Base-by-base conservation (phyloP, 2,797 vertebrate genomes). In the Coreius guichenoti region DNA sequence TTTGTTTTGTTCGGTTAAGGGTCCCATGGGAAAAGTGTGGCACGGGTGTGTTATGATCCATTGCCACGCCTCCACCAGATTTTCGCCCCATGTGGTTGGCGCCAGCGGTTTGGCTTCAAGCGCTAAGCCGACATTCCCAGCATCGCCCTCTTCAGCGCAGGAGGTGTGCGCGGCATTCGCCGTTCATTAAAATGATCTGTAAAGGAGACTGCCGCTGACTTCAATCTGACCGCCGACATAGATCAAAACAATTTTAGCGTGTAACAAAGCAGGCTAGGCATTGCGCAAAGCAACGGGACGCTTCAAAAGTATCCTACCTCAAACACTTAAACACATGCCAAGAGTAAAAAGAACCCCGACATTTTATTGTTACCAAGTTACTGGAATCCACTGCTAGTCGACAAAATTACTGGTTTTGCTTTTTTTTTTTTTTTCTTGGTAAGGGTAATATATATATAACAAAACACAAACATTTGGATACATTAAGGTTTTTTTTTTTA, bases 11-110 rank as follows among this genome's bases (percentile, higher is more conserved):
- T 75, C 13, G 5, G 51, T 92, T 94, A 95, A 87, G 74, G 47
- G 88, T 93, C 94, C 90, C 92, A 87, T 83, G 92, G 91, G 94
- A 88, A 89, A 87, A 14, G 47, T 7, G 49, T 56, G 77, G 5
- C 74, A 72, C 49, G 81, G 69, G 63, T 69, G 29, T 36, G 43
- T 91, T 95, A 88, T 92, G 92, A 94, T 94, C 91, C 81, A 80
- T 89, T 77, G 31, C 86, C 84, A 87, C 88, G 70, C 89, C 91
- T 84, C 36, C 47, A 87, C 90, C 89, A 92, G 88, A 92, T 92
- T 90, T 88, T 90, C 90, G 88, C 92, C 81, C 83, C 84, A 85
- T 89, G 91, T 88, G 81, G 87, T 89, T 87, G 94, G 94, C 94
- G 94, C 94, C 95, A 92, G 91, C 82, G 80, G 87, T 90, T 92